Base-by-base conservation (phyloP, 1,140 invertebrate genomes). In the Condylostylus longicornis region DNA sequence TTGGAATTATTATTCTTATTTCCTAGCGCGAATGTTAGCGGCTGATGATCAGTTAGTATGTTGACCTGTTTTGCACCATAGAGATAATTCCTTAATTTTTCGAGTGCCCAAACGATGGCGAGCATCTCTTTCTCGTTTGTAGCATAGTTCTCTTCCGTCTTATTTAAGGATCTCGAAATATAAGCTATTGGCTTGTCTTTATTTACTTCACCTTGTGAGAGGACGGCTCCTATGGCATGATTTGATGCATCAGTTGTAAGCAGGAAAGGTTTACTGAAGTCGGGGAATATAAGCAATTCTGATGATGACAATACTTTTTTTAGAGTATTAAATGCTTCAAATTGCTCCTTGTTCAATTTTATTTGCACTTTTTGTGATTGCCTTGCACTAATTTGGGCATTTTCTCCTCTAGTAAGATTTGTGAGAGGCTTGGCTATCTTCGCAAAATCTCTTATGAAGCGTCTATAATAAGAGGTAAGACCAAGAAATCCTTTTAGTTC, bases 31-130 rank as follows among this genome's bases (percentile, higher is more conserved):
- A 60, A 70, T 19, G 37, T 45, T 23, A 70, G 46, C 1, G 62
- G 58, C 42, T 54, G 54, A 37, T 70, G 67, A 42, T 72, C 68
- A 0, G 66, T 70, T n/a, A 58, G 30, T 1, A 69, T 58, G n/a
- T n/a, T n/a, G 14, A 31, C 53, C 38, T 71, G 69, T 30, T 58
- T 48, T 36, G 37, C 50, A 20, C 58, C 60, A 40, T 53, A 58
- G 2, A 71, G 37, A 45, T 64, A 72, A 13, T 52, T 51, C 37
- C 57, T 22, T 41, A 66, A 69, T 23, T 66, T 44, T 40, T 66
- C 53, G 2, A 62, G 47, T 3, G 56, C 57, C 53, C 54, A 65
- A 1, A 72, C 48, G 6, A 71, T 56, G 2, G 64, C 66, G 12
- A 72, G 42, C 21, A 64, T 46, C 57, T 74, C 68, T 41, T 62